Evolutionary conservation across 2,797 vertebrate species (phyloP).

Genomic region (Nyctibius grandis): DNA sequence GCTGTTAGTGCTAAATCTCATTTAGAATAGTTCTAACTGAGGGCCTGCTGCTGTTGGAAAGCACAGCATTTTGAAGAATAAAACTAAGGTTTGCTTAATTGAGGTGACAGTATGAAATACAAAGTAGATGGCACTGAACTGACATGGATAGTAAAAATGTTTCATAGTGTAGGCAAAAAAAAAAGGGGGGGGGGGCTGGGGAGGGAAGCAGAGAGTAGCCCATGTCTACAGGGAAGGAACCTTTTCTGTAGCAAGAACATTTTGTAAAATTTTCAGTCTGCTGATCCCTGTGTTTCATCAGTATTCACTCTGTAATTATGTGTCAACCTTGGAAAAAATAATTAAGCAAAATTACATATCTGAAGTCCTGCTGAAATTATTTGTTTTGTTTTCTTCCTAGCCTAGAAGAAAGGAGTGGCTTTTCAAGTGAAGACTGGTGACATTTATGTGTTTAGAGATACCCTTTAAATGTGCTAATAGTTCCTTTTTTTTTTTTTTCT

Average conservation of each 20-base stretch:
- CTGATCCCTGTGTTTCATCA: background rate
- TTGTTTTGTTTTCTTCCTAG: background rate
- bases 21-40: background rate
- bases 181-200: accelerated
- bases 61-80: background rate
- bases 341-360: background rate
- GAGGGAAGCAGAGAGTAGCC: background rate
- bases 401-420: background rate
- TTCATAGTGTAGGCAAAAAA: background rate
- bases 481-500: constrained; percentile 8
- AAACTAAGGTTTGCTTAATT: background rate
- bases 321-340: background rate
- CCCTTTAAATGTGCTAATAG: background rate
- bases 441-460: background rate
- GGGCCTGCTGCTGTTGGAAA: background rate
- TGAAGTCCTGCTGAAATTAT: background rate
- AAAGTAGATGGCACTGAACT: background rate
- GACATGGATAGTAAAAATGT: background rate
- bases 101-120: background rate
- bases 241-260: background rate
- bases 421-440: background rate
- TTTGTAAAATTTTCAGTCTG: background rate
- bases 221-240: background rate
- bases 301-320: background rate
- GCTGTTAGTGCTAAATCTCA: background rate